Evolutionary conservation across 2,797 vertebrate genomes (phyloP).

Genomic region (Malurus leucopterus): DNA sequence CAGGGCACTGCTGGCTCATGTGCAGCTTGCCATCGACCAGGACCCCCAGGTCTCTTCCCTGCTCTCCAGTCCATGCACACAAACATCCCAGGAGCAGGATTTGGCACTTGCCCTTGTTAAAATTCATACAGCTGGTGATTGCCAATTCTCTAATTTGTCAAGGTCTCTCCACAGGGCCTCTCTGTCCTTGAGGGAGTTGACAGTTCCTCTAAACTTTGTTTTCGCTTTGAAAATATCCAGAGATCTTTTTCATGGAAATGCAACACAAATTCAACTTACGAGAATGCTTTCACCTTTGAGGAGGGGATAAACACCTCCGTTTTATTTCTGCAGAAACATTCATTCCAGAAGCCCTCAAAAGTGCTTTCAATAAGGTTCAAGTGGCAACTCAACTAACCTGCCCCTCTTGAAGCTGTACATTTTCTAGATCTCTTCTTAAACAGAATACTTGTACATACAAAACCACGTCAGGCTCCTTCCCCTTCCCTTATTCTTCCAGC

Average conservation of each 20-base stretch:
- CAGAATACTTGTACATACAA: background rate
- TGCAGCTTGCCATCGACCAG: fast-evolving
- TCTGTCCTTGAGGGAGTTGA: background rate
- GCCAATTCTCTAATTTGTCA: background rate
- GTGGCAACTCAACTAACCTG: background rate
- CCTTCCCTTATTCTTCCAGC: background rate
- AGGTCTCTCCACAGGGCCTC: background rate
- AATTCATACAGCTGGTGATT: background rate
- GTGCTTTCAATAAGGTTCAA: background rate
- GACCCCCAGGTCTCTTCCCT: background rate
- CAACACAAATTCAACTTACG: background rate
- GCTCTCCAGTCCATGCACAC: background rate
- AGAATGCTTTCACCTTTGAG: background rate
- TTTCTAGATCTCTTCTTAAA: background rate
- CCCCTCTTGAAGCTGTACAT: background rate
- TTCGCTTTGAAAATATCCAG: background rate
- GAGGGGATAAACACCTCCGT: too few relatives aligned
- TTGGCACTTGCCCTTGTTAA: background rate
- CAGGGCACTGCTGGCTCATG: background rate
- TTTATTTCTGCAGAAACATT: background rate
- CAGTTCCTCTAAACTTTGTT: background rate
- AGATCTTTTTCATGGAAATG: background rate
- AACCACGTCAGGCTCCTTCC: background rate
- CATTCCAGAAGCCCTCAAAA: background rate
- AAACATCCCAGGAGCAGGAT: background rate